phyloP scores from a whole-genome alignment of 2,888 invertebrate species.

The Altica lythri region DNA sequence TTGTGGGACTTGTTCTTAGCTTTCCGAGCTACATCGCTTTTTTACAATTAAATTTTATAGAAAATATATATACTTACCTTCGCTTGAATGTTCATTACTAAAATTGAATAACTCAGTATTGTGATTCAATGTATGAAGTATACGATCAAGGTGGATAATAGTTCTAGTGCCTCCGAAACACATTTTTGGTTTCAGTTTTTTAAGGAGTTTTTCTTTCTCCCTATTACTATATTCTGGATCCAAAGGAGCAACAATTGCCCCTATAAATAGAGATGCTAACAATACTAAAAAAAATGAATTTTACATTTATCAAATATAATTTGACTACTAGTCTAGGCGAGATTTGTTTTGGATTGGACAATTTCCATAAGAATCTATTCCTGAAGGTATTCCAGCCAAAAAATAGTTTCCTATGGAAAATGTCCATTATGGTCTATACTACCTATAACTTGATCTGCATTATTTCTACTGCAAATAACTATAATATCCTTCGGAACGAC shows the following conservation, averaged over 20 bases:
- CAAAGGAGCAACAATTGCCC: constrained; percentile 49
- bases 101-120: constrained; percentile 36
- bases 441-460: constrained; percentile 49
- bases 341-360: too few species aligned
- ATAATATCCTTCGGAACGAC: constrained; percentile 46
- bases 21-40: too few species aligned
- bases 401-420: too few species aligned
- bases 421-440: not conserved
- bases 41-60: too few species aligned
- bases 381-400: too few species aligned
- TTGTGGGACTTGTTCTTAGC: too few species aligned
- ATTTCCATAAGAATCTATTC: too few species aligned
- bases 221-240: constrained; percentile 42
- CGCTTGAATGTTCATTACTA: constrained; percentile 2
- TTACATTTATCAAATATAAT: too few species aligned
- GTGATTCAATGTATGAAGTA: constrained; percentile 28
- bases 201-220: constrained; percentile 42
- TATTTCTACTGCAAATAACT: constrained; percentile 46
- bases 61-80: too few species aligned
- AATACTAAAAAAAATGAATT: constrained; percentile 31
- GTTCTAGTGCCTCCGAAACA: constrained; percentile 49
- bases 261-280: constrained; percentile 46
- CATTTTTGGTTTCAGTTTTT: constrained; percentile 48
- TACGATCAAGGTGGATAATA: constrained; percentile 43
- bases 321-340: too few species aligned